phyloP scores from a whole-genome alignment of 2,888 invertebrate genomes.

The Cephus pygmeus region DNA sequence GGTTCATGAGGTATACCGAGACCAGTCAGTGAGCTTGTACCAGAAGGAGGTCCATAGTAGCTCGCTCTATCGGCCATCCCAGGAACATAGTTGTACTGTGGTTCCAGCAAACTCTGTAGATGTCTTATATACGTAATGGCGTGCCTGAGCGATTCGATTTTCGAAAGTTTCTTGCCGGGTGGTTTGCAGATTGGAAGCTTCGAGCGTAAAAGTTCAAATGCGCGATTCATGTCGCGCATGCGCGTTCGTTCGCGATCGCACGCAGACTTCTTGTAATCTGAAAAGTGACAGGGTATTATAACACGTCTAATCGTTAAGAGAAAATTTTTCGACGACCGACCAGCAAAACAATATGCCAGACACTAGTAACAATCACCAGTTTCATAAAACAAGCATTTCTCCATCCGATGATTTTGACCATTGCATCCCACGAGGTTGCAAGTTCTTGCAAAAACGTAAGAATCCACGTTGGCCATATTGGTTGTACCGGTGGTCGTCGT shows the following conservation, averaged over 20 bases:
- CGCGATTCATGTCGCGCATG: constrained; percentile 88
- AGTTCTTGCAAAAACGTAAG: not conserved
- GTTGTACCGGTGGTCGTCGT: not conserved
- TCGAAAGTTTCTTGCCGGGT: constrained; percentile 86
- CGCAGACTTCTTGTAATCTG: constrained; percentile 86
- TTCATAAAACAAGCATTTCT: not conserved
- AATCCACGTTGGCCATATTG: not conserved
- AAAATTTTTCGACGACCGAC: not conserved
- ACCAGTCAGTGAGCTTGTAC: constrained; percentile 27
- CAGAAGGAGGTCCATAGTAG: constrained; percentile 38
- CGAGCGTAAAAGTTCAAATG: constrained; percentile 81
- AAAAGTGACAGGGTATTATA: constrained; percentile 28
- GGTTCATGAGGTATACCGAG: constrained; percentile 52
- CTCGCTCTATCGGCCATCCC: constrained; percentile 42
- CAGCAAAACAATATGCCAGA: not conserved
- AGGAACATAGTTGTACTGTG: constrained; percentile 42
- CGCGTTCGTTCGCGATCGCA: constrained; percentile 85
- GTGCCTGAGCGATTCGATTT: constrained; percentile 85
- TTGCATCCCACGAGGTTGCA: not conserved
- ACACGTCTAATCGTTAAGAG: not conserved
- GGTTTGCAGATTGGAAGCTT: constrained; percentile 83
- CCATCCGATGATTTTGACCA: not conserved
- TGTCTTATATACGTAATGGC: constrained; percentile 83
- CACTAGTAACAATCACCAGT: not conserved
- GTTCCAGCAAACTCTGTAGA: constrained; percentile 73